phyloP scores from a whole-genome alignment of 2,113 vertebrate species.

The Triplophysa tibetana region DNA sequence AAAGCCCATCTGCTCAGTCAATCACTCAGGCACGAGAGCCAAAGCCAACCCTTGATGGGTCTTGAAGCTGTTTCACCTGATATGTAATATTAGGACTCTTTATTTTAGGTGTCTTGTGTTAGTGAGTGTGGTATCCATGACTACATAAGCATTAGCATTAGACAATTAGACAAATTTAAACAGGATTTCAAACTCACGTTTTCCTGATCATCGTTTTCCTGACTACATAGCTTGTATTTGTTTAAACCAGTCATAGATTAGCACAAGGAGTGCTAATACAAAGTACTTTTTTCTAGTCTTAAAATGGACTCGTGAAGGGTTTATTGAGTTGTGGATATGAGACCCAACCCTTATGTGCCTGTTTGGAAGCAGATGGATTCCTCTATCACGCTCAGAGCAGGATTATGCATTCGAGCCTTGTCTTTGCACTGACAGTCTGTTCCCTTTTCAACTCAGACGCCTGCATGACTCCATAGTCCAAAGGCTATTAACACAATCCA shows the following conservation, averaged over 20 bases:
- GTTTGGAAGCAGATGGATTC: slow-evolving; percentile 38
- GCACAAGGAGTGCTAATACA: too few species aligned
- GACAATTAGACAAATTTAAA: slow-evolving; percentile 66
- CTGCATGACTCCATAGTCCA: slow-evolving; percentile 66
- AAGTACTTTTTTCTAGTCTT: neutral
- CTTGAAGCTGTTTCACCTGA: slow-evolving; percentile 62
- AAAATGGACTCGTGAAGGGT: slow-evolving; percentile 2
- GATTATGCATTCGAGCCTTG: slow-evolving; percentile 12
- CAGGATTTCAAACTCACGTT: slow-evolving; percentile 32
- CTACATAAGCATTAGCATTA: slow-evolving; percentile 68
- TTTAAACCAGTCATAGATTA: too few species aligned
- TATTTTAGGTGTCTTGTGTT: slow-evolving; percentile 67
- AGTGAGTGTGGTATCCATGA: slow-evolving; percentile 73
- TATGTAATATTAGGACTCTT: slow-evolving; percentile 47
- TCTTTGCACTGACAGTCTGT: slow-evolving; percentile 33
- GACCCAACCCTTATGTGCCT: slow-evolving; percentile 12
- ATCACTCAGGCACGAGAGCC: slow-evolving; percentile 54
- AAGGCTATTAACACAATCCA: slow-evolving; percentile 76
- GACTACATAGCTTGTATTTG: too few species aligned
- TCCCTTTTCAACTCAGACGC: slow-evolving; percentile 61
- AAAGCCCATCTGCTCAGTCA: slow-evolving; percentile 58
- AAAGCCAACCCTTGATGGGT: slow-evolving; percentile 26
- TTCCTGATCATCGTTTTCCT: too few species aligned
- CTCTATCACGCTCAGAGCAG: slow-evolving; percentile 14
- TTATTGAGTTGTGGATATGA: neutral